These are phyloP conservation scores for Drosophila sp. DNA, from an alignment of 1,140 invertebrate species.

Conservation along the genomic window DNA sequence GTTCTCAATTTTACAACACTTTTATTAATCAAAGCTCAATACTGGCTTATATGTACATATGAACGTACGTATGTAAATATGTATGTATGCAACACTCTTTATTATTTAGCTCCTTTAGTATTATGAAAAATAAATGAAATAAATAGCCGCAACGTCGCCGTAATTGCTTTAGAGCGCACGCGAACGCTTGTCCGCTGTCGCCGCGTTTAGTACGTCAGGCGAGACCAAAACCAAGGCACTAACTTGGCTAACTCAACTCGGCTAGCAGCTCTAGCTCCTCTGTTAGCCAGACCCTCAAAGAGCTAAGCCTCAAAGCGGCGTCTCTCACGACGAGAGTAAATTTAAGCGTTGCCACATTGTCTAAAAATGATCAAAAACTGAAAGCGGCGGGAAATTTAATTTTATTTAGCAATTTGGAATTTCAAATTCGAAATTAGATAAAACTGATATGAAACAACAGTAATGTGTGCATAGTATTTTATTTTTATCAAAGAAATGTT, in stretches of 20 bases:
- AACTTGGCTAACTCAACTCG: constrained; percentile 62
- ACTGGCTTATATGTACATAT: constrained; percentile 1
- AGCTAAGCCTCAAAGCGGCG: constrained; percentile 61
- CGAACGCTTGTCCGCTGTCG: constrained; percentile 67
- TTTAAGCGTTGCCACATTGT: constrained; percentile 30
- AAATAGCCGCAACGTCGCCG: constrained; percentile 56
- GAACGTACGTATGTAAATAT: neutral
- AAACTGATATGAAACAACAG: no score
- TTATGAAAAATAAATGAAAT: constrained; percentile 51
- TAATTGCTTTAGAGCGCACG: constrained; percentile 58
- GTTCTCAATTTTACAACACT: constrained; percentile 43
- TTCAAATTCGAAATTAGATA: no score
- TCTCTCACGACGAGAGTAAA: neutral
- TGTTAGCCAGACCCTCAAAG: constrained; percentile 52
- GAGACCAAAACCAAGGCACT: constrained; percentile 67
- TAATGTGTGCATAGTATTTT: constrained; percentile 12
- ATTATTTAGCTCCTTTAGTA: constrained; percentile 20
- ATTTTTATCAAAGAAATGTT: constrained; percentile 19
- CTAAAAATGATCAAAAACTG: neutral
- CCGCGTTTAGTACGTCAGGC: constrained; percentile 61
- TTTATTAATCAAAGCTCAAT: constrained; percentile 27
- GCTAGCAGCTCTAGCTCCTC: constrained; percentile 58
- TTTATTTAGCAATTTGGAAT: no score
- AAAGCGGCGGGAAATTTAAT: neutral
- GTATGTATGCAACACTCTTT: neutral